Evolutionary conservation across 2,113 vertebrate species (phyloP).

Genomic region (Hippoglossus stenolepis): DNA sequence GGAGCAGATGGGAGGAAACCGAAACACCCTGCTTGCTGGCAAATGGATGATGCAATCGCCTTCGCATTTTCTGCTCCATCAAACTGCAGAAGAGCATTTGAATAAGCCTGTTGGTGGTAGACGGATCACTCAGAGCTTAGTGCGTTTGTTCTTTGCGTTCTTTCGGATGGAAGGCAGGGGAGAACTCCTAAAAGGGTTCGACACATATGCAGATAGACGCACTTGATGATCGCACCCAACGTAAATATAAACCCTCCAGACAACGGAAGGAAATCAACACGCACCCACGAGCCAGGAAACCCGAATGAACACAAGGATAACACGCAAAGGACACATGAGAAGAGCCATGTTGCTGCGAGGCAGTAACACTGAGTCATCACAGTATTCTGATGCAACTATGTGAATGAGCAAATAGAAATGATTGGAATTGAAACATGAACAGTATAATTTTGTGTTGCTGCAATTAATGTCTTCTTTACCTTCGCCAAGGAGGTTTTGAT

Average conservation of each 20-base stretch:
- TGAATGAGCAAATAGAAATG: too few species aligned
- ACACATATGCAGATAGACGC: too few species aligned
- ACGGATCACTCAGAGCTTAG: slow-evolving; percentile 39
- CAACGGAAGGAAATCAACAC: background rate
- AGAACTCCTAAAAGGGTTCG: background rate
- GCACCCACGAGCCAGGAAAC: too few species aligned
- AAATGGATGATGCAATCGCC: slow-evolving; percentile 62
- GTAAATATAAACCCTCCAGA: slow-evolving; percentile 15
- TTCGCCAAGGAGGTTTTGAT: too few species aligned
- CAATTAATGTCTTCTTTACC: too few species aligned
- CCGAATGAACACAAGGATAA: background rate
- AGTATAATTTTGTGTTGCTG: too few species aligned
- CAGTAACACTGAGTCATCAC: too few species aligned
- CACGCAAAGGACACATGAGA: too few species aligned
- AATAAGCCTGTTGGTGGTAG: slow-evolving; percentile 46
- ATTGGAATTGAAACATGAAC: too few species aligned
- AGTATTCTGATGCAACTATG: too few species aligned
- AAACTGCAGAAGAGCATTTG: slow-evolving; percentile 45
- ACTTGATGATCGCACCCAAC: background rate
- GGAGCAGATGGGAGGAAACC: slow-evolving; percentile 65
- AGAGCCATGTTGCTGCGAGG: too few species aligned
- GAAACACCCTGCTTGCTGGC: slow-evolving; percentile 55
- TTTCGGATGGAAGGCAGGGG: background rate
- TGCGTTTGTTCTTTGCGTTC: slow-evolving; percentile 16
- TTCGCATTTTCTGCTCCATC: slow-evolving; percentile 59